phyloP scores from a whole-genome alignment of 2,113 vertebrate species.

The Pogona vitticeps region DNA sequence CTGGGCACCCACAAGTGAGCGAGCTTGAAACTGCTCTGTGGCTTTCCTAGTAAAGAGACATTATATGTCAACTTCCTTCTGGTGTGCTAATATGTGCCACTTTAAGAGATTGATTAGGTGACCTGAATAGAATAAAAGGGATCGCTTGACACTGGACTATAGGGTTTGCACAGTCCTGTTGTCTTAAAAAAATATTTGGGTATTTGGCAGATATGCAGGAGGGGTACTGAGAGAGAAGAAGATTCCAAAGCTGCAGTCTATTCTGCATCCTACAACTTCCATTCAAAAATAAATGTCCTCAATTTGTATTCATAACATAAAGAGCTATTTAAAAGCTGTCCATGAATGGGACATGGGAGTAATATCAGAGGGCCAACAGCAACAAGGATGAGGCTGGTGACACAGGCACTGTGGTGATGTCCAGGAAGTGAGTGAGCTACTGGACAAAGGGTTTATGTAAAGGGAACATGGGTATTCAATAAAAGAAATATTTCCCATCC shows the following conservation, averaged over 20 bases:
- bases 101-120: constrained; percentile 70
- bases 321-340: not conserved
- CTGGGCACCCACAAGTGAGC: constrained; percentile 59
- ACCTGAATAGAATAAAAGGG: constrained; percentile 53
- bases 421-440: too few relatives aligned
- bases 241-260: constrained; percentile 27
- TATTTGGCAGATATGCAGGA: constrained; percentile 31
- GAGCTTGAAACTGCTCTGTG: constrained; percentile 43
- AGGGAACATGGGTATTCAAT: too few relatives aligned
- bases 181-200: constrained; percentile 50
- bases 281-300: constrained; percentile 21
- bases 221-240: not conserved
- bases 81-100: constrained; percentile 63
- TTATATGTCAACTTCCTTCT: constrained; percentile 60
- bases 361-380: not conserved
- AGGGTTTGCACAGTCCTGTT: constrained; percentile 49
- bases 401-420: too few relatives aligned
- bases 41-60: constrained; percentile 18
- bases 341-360: not conserved
- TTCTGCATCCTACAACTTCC: constrained; percentile 24
- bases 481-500: too few relatives aligned
- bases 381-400: too few relatives aligned
- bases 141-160: constrained; percentile 45
- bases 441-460: too few relatives aligned
- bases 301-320: constrained; percentile 2